phyloP scores from a whole-genome alignment of 2,888 invertebrate genomes.

The Ophion costatus region DNA sequence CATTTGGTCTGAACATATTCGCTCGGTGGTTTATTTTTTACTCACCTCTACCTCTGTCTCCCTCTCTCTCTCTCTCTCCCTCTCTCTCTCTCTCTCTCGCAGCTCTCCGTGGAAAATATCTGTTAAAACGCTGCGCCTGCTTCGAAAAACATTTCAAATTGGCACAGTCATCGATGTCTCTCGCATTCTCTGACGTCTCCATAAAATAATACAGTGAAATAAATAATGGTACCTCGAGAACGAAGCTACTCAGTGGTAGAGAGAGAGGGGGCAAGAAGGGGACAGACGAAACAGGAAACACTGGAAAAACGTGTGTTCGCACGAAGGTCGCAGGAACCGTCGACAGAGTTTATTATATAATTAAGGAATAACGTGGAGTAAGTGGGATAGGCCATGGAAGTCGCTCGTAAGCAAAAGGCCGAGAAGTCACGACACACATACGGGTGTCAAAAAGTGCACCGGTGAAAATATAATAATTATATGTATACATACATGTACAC shows the following conservation, averaged over 20 bases:
- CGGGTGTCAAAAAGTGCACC: neutral
- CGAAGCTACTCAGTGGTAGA: neutral
- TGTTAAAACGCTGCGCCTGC: constrained; percentile 2
- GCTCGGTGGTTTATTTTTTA: neutral
- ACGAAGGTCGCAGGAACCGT: constrained; percentile 37
- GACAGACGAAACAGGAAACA: constrained; percentile 21
- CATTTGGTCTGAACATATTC: neutral
- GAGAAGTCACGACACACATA: neutral
- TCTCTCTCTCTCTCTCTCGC: neutral
- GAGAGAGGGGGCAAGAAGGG: neutral
- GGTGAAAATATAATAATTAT: too few relatives aligned
- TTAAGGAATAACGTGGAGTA: constrained; percentile 11
- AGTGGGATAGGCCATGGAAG: constrained; percentile 14
- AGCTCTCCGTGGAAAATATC: neutral
- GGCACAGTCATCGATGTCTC: constrained; percentile 10
- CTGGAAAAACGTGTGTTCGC: constrained; percentile 6
- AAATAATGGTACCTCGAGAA: constrained; percentile 1
- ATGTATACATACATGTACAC: too few relatives aligned
- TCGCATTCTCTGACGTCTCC: constrained; percentile 15
- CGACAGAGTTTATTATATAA: constrained; percentile 26
- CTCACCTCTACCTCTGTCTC: too few relatives aligned
- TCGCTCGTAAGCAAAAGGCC: neutral
- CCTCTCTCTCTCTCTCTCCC: too few relatives aligned
- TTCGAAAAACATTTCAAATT: constrained; percentile 14
- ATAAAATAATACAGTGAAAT: constrained; percentile 39